Base-by-base conservation (phyloP, 1,140 invertebrate genomes). In the Aphelinus certus region DNA sequence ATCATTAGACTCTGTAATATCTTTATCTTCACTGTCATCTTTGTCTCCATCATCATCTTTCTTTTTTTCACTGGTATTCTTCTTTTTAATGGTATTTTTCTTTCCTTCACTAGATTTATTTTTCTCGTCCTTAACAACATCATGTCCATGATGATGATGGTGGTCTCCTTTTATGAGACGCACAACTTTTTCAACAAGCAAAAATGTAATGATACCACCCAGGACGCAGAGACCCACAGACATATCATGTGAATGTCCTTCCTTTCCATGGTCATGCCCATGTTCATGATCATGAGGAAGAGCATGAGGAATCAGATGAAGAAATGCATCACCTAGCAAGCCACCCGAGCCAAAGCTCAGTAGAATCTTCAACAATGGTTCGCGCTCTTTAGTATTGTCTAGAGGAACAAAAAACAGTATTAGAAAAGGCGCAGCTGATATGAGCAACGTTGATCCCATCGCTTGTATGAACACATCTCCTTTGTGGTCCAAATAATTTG, bases 301-400 rank as follows among this genome's bases (percentile, higher is more conserved):
- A 26, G 97, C 96, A 89, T 99, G 97, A 53, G 97, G 97, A 83
- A 99, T 99, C 46, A 99, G 88, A 90, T 99, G 97, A 2, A 99
- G 88, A 88, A 99, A 99, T 3, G 97, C 97, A 90, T 99, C 97
- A 6, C 97, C 97, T 1, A 99, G 88, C 7, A 99, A 88, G 75
- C 97, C 97, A 64, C 97, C 97, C 4, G 96, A 97, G 5, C 96
- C 97, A 89, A 99, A 98, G 73, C 95, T 96, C 26, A 99, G 87
- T 10, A 98, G 87, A 56, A 98, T 90, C 87, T 98, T 98, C 7
- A 99, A 86, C 45, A 97, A 86, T 0, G 95, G 93, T 83, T 97
- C 91, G 81, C 94, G 93, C 82, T 96, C 93, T 64, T 92, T 92
- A 51, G 92, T 93, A 79, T 97, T 96, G 81, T 97, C 94, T 64